Evolutionary conservation across 2,113 vertebrate species (phyloP).

Genomic region (Tychaedon coryphoeus): DNA sequence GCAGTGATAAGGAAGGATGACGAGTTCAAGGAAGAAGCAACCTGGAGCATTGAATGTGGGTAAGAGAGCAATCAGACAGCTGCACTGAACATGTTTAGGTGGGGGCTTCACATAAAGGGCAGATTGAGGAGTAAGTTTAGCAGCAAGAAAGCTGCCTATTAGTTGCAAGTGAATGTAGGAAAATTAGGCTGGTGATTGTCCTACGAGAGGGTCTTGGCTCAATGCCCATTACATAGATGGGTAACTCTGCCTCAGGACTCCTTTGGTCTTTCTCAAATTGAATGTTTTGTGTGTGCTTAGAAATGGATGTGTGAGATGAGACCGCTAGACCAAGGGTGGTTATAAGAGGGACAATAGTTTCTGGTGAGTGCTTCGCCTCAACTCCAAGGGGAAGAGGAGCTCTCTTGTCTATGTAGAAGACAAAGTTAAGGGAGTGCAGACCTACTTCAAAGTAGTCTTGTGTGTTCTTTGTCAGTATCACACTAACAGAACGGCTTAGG

Average conservation of each 20-base stretch:
- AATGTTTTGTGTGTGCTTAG: not conserved
- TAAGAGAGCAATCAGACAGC: not conserved
- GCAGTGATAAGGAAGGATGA: not conserved
- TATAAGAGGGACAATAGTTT: not conserved
- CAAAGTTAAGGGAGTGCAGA: not conserved
- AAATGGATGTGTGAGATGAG: not conserved
- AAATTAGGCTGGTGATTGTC: not conserved
- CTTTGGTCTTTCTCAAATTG: not conserved
- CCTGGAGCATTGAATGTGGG: not conserved
- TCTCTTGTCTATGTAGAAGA: not conserved
- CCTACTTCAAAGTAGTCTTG: not conserved
- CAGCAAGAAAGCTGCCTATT: not conserved
- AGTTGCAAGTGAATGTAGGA: not conserved
- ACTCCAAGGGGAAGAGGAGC: not conserved
- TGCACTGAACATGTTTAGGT: not conserved
- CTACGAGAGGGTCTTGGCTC: fast-evolving
- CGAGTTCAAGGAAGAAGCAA: not conserved
- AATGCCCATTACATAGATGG: not conserved
- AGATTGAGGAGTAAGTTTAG: not conserved
- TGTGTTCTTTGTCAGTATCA: not conserved
- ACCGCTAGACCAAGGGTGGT: not conserved
- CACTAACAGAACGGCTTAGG: not conserved
- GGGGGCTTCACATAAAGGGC: not conserved
- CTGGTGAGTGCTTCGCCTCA: not conserved
- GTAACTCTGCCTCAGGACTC: not conserved